Evolutionary conservation across 2,888 invertebrate species (phyloP), one percentile per base, ranked within the genome.

Genomic region (Cabera pusaria): DNA sequence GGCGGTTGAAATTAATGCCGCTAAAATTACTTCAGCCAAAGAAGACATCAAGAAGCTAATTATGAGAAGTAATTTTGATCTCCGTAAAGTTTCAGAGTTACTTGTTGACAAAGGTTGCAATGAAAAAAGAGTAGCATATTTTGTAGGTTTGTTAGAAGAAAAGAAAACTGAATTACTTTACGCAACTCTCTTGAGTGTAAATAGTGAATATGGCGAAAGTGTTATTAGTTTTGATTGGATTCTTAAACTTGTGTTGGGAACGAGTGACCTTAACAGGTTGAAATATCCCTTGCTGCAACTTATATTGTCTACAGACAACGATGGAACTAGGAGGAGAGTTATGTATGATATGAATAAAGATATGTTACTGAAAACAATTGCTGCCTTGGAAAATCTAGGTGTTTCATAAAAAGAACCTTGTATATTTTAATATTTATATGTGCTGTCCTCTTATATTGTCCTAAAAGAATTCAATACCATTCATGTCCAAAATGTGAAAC

Each of bases 281-380:
- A 66, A 58, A 42, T 78, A 78, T 56, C 71, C 81, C 7, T 29
- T 83, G 8, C 20, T 83, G 3, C 77, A 80, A 46, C 50, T 85
- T 6, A 41, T 58, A 12, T 44, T 84, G n/a, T 57, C 55, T 14
- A 73, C 69, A 17, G 49, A 60, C 26, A 56, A 56, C 36, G 55
- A 56, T 36, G 61, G 59, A 9, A 38, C 56, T 24, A 40, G 54
- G 6, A 59, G 52, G 23, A 61, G 59, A 23, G 49, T 51, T 18
- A 39, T 64, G 2, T 81, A 64, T 69, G 86, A 86, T 53, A 28
- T 77, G 14, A 70, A 64, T 28, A 80, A 76, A 56, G 65, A 72
- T 25, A 62, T 68, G 44, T 52, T 86, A 40, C 37, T 44, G 5
- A 75, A 66, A 55, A 49, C 80, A 2, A 83, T 86, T 12, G 44